A percentile compares a stretch with the other conserved stretches of the same genome.
These are phyloP conservation scores for Trachelus iudaicus DNA, from an alignment of 2,888 invertebrate genomes.

Conservation along the genomic window DNA sequence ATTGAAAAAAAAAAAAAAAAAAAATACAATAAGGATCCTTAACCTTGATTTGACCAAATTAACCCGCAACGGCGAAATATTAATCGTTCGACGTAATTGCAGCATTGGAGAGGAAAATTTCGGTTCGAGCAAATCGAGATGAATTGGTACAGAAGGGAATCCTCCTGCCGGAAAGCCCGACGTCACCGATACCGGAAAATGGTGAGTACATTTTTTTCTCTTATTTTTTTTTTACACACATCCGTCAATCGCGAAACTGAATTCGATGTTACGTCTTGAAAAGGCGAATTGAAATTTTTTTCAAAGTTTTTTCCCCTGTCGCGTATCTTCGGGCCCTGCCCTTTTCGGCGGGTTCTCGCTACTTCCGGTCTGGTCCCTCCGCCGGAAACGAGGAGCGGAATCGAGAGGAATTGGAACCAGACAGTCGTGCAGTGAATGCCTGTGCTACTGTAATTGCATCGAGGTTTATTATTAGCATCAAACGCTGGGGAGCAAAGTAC, in stretches of 20 bases:
- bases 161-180: conserved; percentile 88
- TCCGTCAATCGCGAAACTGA: too few species aligned
- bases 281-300: too few species aligned
- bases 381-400: conserved; percentile 1
- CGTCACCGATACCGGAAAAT: conserved; percentile 85
- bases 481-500: background rate
- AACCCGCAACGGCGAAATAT: too few species aligned
- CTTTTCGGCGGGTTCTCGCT: too few species aligned
- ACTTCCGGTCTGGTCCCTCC: background rate
- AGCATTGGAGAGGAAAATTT: conserved; percentile 98
- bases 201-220: conserved; percentile 69
- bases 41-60: too few species aligned
- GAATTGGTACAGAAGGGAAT: conserved; percentile 97
- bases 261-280: too few species aligned
- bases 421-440: background rate
- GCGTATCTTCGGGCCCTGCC: too few species aligned
- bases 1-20: too few species aligned
- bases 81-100: conserved; percentile 56
- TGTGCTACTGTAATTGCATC: background rate
- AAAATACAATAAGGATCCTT: too few species aligned
- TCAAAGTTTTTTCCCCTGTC: too few species aligned
- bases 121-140: conserved; percentile 96
- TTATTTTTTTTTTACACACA: too few species aligned
- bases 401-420: conserved; percentile 1
- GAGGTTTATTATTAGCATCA: background rate